A percentile compares a stretch with the other conserved stretches of the same genome.
phyloP scores from a whole-genome alignment of 1,140 invertebrate genomes.

The Mamestra configurata region DNA sequence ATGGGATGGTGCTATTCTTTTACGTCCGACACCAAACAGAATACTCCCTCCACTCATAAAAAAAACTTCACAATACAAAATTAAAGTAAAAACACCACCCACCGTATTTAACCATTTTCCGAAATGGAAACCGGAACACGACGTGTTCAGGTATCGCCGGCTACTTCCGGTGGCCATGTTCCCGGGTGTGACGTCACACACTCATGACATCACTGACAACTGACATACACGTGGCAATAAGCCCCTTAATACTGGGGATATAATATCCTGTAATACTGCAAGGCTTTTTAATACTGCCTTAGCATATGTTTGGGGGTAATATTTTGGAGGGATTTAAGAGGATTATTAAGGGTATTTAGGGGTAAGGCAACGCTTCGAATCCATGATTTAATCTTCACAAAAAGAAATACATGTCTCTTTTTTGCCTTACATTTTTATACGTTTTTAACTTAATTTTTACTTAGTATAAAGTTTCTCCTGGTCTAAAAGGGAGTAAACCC shows the following conservation, averaged over 20 bases:
- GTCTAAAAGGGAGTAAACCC: too few species aligned
- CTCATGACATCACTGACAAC: background rate
- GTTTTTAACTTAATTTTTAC: too few species aligned
- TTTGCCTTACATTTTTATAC: too few species aligned
- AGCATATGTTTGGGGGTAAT: background rate
- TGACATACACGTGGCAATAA: constrained; percentile 21
- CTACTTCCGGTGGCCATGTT: constrained; percentile 32
- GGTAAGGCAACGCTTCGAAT: too few species aligned
- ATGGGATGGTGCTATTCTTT: too few species aligned
- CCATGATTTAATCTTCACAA: too few species aligned
- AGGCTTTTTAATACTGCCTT: background rate
- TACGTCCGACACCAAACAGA: too few species aligned
- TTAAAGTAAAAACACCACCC: background rate
- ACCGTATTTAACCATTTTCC: constrained; percentile 7
- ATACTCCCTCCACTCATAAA: background rate
- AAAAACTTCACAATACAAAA: background rate
- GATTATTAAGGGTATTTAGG: too few species aligned
- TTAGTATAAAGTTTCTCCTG: too few species aligned
- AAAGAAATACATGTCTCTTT: too few species aligned
- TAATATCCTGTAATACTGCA: background rate
- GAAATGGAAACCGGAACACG: constrained; percentile 13
- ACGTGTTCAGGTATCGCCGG: constrained; percentile 17
- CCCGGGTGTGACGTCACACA: background rate
- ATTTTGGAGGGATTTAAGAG: too few species aligned
- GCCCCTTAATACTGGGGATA: background rate